Conservation (phyloP, 2,113 vertebrate species). For the Psammodynastes pulverulentus region DNA sequence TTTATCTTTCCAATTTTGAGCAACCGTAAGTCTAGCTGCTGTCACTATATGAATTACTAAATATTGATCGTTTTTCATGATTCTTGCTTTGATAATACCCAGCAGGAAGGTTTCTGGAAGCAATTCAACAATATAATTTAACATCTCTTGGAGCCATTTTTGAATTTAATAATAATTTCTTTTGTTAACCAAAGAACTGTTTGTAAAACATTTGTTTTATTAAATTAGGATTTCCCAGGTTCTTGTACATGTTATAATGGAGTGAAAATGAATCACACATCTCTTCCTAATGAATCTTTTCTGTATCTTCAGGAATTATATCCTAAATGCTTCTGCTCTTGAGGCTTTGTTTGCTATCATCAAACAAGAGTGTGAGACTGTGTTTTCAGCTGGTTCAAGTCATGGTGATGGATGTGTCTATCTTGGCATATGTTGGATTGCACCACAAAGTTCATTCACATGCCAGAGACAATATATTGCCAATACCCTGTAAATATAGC, state of each 20-base stretch:
- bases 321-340: background rate
- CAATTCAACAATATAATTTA: too few species aligned
- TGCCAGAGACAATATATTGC: background rate
- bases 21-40: too few species aligned
- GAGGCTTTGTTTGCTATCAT: background rate
- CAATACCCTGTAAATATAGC: background rate
- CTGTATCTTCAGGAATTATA: constrained; percentile 1
- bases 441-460: background rate
- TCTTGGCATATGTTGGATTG: background rate
- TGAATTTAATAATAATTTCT: background rate
- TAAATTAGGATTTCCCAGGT: background rate
- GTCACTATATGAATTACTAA: too few species aligned
- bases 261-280: background rate
- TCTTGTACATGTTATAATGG: background rate
- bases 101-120: too few species aligned
- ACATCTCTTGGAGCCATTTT: too few species aligned
- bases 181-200: background rate
- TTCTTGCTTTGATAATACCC: too few species aligned
- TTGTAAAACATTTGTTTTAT: background rate
- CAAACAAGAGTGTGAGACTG: background rate
- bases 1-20: too few species aligned
- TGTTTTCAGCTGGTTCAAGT: background rate
- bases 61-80: too few species aligned
- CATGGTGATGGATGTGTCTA: background rate
- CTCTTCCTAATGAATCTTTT: background rate